Percentiles rank a stretch among this genome's conserved stretches.
These are phyloP conservation scores for Pectinophora gossypiella DNA, from an alignment of 1,140 invertebrate genomes.

Conservation along the genomic window DNA sequence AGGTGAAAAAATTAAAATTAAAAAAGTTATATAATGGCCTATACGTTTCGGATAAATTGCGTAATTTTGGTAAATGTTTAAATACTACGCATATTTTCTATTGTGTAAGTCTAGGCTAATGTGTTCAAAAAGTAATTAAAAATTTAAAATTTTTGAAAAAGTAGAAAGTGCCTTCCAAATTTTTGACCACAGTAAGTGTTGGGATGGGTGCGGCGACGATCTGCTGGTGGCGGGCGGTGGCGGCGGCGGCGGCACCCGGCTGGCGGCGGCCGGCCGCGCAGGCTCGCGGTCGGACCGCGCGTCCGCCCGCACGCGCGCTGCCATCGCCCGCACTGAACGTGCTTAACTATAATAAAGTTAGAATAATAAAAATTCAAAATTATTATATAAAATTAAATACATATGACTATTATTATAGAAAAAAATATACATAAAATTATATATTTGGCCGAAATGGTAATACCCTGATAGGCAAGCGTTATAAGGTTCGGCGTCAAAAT, in stretches of 20 bases:
- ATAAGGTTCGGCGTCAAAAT: constrained; percentile 69
- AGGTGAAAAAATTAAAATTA: constrained; percentile 49
- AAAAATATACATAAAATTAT: constrained; percentile 72
- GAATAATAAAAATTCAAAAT: constrained; percentile 73
- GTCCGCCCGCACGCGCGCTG: constrained; percentile 8
- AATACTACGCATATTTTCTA: constrained; percentile 74
- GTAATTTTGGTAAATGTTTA: constrained; percentile 74
- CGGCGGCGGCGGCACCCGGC: too few relatives aligned
- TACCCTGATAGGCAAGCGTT: constrained; percentile 72
- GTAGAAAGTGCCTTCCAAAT: constrained; percentile 75
- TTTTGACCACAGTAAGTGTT: constrained; percentile 73
- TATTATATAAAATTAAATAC: constrained; percentile 71
- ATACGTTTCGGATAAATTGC: constrained; percentile 70
- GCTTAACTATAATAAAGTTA: constrained; percentile 57
- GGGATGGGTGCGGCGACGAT: constrained; percentile 63
- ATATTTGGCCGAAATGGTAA: constrained; percentile 71
- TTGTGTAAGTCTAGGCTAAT: constrained; percentile 75
- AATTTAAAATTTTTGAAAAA: constrained; percentile 66
- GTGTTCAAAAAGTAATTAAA: constrained; percentile 71
- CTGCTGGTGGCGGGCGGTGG: constrained; percentile 34
- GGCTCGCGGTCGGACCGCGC: not conserved
- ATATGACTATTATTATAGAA: constrained; percentile 72
- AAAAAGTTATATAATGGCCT: constrained; percentile 69
- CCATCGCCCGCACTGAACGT: constrained; percentile 40
- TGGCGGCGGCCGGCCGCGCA: too few relatives aligned